Evolutionary conservation across 2,113 vertebrate genomes (phyloP), one percentile per base, ranked within the genome.

Genomic region (Rhabdornis inornatus): DNA sequence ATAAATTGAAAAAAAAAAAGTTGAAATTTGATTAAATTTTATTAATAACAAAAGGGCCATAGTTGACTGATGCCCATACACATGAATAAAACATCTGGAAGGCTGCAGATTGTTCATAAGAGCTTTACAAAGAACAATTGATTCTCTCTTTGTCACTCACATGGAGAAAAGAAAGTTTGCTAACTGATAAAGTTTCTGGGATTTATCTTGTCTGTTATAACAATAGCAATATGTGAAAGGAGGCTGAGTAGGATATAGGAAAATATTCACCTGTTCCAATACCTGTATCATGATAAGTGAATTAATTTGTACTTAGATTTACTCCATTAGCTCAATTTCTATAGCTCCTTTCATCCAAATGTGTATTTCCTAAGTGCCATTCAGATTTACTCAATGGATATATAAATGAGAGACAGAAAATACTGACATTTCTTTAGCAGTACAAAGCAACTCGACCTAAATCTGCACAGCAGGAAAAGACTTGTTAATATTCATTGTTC

Each of bases 1-100:
- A 91, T 85, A 93, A 95, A 89, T 60, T 56, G 27, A 77, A 76
- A 92, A 71, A 53, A 53, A 11, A 22, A 21, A 11, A 7, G 50
- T 64, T 78, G 92, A 95, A 97, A 97, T 96, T 80, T 45, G 96
- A 95, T 95, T 93, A 94, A 95, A 96, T 95, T 80, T 92, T 92
- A 86, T 97, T 97, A 95, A 86, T 94, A 87, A 96, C 71, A 92
- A 90, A 96, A 90, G 77, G 21, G 5, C 13, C 17, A 57, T 30
- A 45, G 28, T 28, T 93, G 75, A 30, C 47, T 72, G 66, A 30
- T 90, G 60, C 31, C 81, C 72, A n/a, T 5, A 3, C 21, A 55
- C 60, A 57, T 11, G 39, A 94, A 87, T 92, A 90, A 93, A 90
- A 84, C 52, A 61, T 37, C 72, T 95, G 52, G 59, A 84, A 92